A percentile compares a stretch with the other conserved stretches of the same genome.
Conservation (phyloP, 2,888 invertebrate genomes). For the Sialis fuliginosa region DNA sequence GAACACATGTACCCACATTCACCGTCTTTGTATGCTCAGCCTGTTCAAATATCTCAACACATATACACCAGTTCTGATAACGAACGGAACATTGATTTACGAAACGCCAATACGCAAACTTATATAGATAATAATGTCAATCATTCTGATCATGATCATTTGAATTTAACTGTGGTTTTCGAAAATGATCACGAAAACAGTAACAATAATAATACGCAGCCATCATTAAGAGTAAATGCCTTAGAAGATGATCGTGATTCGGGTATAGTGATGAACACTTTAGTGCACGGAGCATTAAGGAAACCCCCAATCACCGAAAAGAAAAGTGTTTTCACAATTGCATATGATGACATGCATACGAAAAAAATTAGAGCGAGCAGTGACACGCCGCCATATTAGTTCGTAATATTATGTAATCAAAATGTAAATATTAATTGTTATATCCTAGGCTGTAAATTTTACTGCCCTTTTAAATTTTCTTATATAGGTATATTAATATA, state of each 20-base stretch:
- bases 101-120: not conserved
- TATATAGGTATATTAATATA: not conserved
- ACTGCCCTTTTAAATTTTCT: not conserved
- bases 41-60: constrained; percentile 42
- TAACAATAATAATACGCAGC: not conserved
- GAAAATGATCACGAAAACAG: not conserved
- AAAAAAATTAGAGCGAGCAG: constrained; percentile 66
- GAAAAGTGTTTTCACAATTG: constrained; percentile 85
- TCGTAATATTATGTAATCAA: not conserved
- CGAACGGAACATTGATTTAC: not conserved
- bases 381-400: constrained; percentile 46
- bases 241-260: constrained; percentile 55
- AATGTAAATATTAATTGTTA: not conserved
- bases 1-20: constrained; percentile 42
- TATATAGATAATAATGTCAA: not conserved
- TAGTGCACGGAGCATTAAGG: constrained; percentile 36
- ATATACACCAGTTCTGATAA: constrained; percentile 30
- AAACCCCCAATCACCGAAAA: constrained; percentile 62
- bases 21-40: constrained; percentile 33
- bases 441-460: not conserved
- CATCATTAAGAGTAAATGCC: not conserved
- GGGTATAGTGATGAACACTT: constrained; percentile 54
- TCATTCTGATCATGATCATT: not conserved
- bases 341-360: constrained; percentile 79
- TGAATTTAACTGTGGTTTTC: not conserved